Conservation (phyloP, 1,140 invertebrate genomes). For the Maconellicoccus hirsutus region DNA sequence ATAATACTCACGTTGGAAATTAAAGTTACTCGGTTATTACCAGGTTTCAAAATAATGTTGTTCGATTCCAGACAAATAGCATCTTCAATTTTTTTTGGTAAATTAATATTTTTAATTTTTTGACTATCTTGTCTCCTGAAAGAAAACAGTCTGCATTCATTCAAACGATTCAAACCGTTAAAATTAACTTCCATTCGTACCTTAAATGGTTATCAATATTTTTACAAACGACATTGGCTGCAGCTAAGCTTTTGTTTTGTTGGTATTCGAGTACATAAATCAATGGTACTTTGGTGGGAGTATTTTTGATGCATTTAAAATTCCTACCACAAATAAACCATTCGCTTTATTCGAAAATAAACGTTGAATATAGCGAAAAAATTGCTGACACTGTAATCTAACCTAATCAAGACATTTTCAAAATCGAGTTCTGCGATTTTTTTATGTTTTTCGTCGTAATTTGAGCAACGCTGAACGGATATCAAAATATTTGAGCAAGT, state of each 20-base stretch:
- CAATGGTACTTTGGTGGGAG: not conserved
- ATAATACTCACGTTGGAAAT: not conserved
- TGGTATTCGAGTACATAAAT: slow-evolving; percentile 2
- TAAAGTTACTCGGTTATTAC: not conserved
- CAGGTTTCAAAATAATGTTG: not conserved
- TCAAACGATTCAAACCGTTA: too few species aligned
- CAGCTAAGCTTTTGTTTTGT: slow-evolving; percentile 1
- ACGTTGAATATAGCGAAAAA: not conserved
- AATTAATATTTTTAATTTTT: slow-evolving; percentile 2
- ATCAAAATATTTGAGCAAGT: not conserved
- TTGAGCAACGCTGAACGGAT: not conserved
- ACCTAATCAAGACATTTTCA: not conserved
- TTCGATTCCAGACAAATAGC: not conserved
- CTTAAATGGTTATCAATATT: not conserved
- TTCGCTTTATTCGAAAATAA: not conserved
- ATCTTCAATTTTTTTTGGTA: not conserved
- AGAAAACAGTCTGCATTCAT: not conserved
- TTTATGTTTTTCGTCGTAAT: not conserved
- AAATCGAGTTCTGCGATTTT: not conserved
- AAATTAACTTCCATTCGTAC: too few species aligned
- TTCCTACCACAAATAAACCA: not conserved
- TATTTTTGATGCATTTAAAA: not conserved
- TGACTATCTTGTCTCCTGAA: slow-evolving; percentile 6
- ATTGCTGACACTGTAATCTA: too few species aligned
- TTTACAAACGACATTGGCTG: not conserved